Conservation (phyloP, 2,888 invertebrate genomes). For the Spialia ferax region DNA sequence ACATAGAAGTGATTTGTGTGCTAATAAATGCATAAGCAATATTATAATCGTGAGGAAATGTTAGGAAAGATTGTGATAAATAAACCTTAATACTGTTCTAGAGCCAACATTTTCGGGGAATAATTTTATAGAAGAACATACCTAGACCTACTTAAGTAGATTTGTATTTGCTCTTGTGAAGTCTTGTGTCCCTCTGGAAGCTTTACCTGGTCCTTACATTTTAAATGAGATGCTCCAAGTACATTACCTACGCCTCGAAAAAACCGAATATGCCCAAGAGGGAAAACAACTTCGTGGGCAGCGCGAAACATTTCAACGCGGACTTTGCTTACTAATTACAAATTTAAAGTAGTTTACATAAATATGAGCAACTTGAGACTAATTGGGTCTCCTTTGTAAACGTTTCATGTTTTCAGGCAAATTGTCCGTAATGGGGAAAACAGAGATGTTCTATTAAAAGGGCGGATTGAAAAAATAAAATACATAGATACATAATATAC, state of each 20-base stretch:
- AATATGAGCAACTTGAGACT: constrained; percentile 27
- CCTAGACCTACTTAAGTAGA: not conserved
- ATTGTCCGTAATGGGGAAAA: not conserved
- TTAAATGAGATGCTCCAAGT: constrained; percentile 36
- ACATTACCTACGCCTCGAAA: constrained; percentile 19
- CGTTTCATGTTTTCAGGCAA: constrained; percentile 8
- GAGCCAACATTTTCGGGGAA: too few species aligned
- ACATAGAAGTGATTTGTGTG: too few species aligned
- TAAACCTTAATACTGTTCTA: too few species aligned
- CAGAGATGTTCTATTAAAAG: not conserved
- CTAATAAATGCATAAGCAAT: too few species aligned
- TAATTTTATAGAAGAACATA: too few species aligned
- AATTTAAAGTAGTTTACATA: constrained; percentile 44
- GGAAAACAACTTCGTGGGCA: constrained; percentile 35
- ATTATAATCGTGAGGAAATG: too few species aligned
- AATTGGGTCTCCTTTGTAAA: constrained; percentile 15
- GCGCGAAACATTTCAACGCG: constrained; percentile 23
- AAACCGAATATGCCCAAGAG: constrained; percentile 41
- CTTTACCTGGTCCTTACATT: constrained; percentile 27
- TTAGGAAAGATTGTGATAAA: too few species aligned
- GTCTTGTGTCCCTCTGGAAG: constrained; percentile 15
- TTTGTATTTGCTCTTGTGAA: not conserved
- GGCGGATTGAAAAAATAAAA: not conserved
- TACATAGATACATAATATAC: too few species aligned
- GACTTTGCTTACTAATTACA: constrained; percentile 42